Evolutionary conservation across 2,113 vertebrate species (phyloP), one percentile per base, ranked within the genome.

Genomic region (Oxygymnocypris stewartii): DNA sequence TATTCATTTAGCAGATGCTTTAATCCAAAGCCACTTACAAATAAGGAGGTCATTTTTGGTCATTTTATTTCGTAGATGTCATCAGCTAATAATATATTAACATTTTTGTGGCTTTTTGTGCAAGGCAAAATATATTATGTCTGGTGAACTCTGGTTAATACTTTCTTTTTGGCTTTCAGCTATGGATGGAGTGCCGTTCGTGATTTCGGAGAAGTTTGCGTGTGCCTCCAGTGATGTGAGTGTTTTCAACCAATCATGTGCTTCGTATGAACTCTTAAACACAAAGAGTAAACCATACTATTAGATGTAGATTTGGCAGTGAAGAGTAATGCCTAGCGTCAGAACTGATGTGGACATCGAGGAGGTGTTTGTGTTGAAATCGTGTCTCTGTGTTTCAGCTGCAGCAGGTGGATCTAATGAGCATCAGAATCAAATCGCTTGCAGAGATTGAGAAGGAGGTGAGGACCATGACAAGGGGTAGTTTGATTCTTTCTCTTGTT

Each of bases 391-490:
- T 87, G 82, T 65, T 90, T 51, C 93, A 99, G 97, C 94, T 98
- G 93, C 97, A 98, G 94, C 97, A 97, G 3, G 95, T 98, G 82
- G 97, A 99, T 90, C 96, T 99, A 90, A 93, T 99, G 95, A 96
- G 96, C 84, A 98, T 99, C 88, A 98, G 97, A 5, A 99, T 99
- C 94, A 99, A 99, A 91, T 97, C 97, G 6, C 95, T 99, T 89
- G 96, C 97, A 89, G 98, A 99, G 91, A 98, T 99, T 0, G 98
- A 99, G 86, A 98, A 99, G 90, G 98, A 99, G 96, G 98, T 99
- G 90, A 94, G 97, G 12, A 11, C 13, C 44, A 25, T 28, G 5
- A 42, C 42, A 7, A 11, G 20, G 13, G 14, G 2, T 18, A 37
- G 10, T 69, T 40, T 23, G 42, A 47, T 13, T 44, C 40, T 14